Evolutionary conservation across 2,888 invertebrate species (phyloP).

Genomic region (Embidobia sp.): DNA sequence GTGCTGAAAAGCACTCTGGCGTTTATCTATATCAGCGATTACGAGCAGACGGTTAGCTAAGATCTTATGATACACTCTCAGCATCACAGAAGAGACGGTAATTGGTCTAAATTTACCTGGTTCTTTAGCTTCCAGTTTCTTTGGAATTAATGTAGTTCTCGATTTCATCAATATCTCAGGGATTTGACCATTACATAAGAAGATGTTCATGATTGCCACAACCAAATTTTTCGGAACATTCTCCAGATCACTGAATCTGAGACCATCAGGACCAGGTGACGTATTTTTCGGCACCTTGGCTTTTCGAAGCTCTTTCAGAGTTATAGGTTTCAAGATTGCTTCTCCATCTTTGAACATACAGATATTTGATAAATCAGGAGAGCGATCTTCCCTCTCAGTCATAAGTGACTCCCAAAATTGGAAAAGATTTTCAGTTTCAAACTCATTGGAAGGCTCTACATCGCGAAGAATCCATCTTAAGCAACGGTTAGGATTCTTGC

Average conservation of each 20-base stretch:
- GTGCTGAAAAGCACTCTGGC: slow-evolving; percentile 62
- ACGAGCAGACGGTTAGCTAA: slow-evolving; percentile 34
- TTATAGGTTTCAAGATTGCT: no score
- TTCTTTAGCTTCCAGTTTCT: background rate
- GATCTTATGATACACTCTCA: slow-evolving; percentile 53
- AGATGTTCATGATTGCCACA: slow-evolving; percentile 34
- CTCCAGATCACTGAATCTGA: background rate
- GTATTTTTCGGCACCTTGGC: background rate
- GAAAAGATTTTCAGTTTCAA: background rate
- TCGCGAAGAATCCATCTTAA: slow-evolving; percentile 2
- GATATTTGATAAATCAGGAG: no score
- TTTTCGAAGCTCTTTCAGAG: no score
- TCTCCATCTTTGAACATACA: no score
- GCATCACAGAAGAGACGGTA: slow-evolving; percentile 25
- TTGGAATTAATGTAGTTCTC: slow-evolving; percentile 42
- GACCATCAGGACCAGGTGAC: background rate
- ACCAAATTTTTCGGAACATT: background rate
- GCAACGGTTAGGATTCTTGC: slow-evolving; percentile 7
- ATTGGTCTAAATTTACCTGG: slow-evolving; percentile 28
- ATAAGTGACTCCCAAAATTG: background rate
- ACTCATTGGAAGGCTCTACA: background rate
- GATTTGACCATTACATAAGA: slow-evolving; percentile 3
- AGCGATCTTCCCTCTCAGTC: background rate
- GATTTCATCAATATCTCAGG: slow-evolving; percentile 70
- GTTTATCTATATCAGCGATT: slow-evolving; percentile 24